Base-by-base conservation (phyloP, 2,113 vertebrate genomes). In the Nesoenas mayeri region DNA sequence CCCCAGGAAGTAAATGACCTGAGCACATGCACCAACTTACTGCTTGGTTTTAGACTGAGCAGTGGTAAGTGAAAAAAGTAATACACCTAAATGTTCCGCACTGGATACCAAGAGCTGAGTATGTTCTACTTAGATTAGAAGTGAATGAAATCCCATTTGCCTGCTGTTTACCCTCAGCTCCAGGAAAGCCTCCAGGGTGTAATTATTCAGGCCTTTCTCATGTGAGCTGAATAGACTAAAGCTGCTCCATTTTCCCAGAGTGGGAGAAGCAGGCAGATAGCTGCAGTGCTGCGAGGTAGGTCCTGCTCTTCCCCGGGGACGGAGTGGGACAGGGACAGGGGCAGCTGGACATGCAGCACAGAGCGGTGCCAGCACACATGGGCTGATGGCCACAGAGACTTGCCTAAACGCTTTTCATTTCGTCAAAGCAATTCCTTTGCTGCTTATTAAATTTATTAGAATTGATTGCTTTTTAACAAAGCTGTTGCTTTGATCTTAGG, bases 201-300 rank as follows among this genome's bases (percentile, higher is more conserved):
- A 95, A 95, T 95, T 96, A 95, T 29, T 79, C 73, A 89, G 78
- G 58, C 13, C 83, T 89, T 93, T 80, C 71, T 94, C 5, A 0
- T 25, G 26, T 44, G 53, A 91, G 48, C 61, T 64, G 64, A 74
- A 67, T 5, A 91, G 60, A n/a, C 26, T 53, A 50, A 79, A 78
- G 85, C 77, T 73, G 75, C 75, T 85, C 44, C 29, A 29, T 18
- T 1, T 13, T 91, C 91, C 73, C 83, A n/a, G 73, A 48, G 83
- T 3, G 56, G 34, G 57, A 78, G 80, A 78, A 93, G 54, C 47
- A 71, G 1, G 2, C 10, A 32, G 64, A 42, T 54, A 73, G 13
- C 40, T n/a, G 66, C 75, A 62, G 71, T 0, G 0, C 4, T 1
- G 15, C 0, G 6, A 61, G 50, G 47, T 25, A 50, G 53, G 28